Base-by-base conservation (phyloP, 2,113 vertebrate species). In the Phocoena phocoena region DNA sequence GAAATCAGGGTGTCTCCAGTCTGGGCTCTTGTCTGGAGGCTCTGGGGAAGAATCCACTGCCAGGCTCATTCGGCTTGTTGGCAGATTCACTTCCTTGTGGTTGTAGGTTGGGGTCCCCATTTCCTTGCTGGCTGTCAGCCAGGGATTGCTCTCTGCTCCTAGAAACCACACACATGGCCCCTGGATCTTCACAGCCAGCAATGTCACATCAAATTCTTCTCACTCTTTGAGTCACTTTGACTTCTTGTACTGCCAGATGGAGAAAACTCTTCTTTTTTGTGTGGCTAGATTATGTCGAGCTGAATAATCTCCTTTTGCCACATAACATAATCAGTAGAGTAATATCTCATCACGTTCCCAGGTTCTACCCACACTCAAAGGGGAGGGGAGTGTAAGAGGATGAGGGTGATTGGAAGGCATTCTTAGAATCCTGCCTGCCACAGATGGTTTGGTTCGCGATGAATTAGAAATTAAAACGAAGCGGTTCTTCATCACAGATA, bases 381-480 rank as follows among this genome's bases (percentile, higher is more conserved):
- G 36, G 68, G 60, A 50, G 70, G 31, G 53, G 31, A 41, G 14
- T 14, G 0, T n/a, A 55, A 47, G 65, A 77, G 41, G 81, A 82
- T 70, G 60, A 96, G 96, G 53, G 60, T 77, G 47, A 50, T 5
- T 68, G 41, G 71, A 83, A 74, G 84, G 55, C 67, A 77, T 91
- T 58, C 83, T 89, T 58, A 47, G 77, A 77, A 67, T 79, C 70
- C 41, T 67, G 60, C 68, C 36, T 71, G 33, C 55, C 74, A 26
- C 63, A 83, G 74, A 81, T 36, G 67, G 83, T 76, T 96, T 89
- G 36, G 2, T 79, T 94, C 50, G 41, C 88, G 73, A 1, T 55
- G 74, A 92, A n/a, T 13, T 26, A 8, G 55, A 95, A 96, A 90
- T 88, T 55, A 67, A 96, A 94, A 53, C 68, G 53, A 47, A 93